Base-by-base conservation (phyloP, 2,113 vertebrate species). In the Labeo catla region DNA sequence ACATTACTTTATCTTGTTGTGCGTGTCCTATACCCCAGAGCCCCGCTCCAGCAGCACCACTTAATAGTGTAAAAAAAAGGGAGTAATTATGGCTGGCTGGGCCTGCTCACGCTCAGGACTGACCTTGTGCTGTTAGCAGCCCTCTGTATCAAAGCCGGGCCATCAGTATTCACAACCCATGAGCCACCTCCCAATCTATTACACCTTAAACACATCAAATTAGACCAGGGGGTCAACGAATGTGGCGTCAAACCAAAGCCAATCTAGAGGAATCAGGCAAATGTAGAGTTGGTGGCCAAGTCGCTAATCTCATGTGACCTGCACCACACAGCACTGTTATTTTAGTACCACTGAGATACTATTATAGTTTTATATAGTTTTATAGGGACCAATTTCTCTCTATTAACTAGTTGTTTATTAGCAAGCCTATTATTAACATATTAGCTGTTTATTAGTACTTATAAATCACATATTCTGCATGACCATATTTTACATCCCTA, bases 1-100 rank as follows among this genome's bases (percentile, higher is more conserved):
- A 96, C 95, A 96, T 96, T 96, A 96, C 95, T 96, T 96, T 96
- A 96, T 96, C 96, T 96, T 95, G 94, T 95, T 95, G 94, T 95
- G 92, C 94, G 90, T 95, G 95, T 96, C 93, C 94, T 95, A 95
- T 95, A 96, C 95, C 95, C 95, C 94, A 95, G 95, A 96, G 95
- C 93, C 94, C 93, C 92, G 91, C 95, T 95, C 94, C 93, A 95
- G 94, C 96, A 95, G 93, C 94, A 96, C 92, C 94, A 95, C 95
- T 96, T 96, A 96, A 96, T 96, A 96, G 95, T 96, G 95, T 96
- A 96, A 95, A 96, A 34, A 72, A 72, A 73, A 96, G 73, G 73
- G 95, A 96, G 95, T 96, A 96, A 96, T 96, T 96, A 96, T 94
- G 93, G 93, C 94, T 94, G 95, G 94, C 95, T 95, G 93, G 93